Evolutionary conservation across 1,140 invertebrate genomes (phyloP), one percentile per base, ranked within the genome.

Genomic region (Apocrypta bakeri): DNA sequence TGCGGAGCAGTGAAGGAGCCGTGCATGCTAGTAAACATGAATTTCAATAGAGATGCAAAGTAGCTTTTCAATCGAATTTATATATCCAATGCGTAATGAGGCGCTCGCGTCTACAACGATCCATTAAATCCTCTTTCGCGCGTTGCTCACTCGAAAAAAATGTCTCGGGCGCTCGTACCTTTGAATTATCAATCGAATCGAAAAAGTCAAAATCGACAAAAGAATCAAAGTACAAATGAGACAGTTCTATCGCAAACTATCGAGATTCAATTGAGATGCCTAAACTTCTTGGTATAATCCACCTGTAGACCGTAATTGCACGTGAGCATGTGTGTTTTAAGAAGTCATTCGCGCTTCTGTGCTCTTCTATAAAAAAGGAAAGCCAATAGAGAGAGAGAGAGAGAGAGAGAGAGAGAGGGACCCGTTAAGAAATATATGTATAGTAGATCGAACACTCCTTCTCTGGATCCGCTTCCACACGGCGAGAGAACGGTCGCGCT

Each of bases 1-100:
- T 61, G 82, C 66, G 66, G n/a, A 7, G 25, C 25, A 33, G 4
- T 75, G 85, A 81, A 21, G 48, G 21, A 56, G 17, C 21, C 48
- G 84, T 80, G 81, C 74, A 17, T 21, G 48, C 24, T 9, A 12
- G 71, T 37, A 37, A 37, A 37, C 33, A 37, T 37, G 33, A 37
- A 37, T 37, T 37, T 37, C 9, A 4, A 37, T 37, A 37, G 33
- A 9, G 9, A 37, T 37, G 33, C 33, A 37, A 37, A 37, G 33
- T 9, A n/a, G 48, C 48, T 56, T 56, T n/a, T 56, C 48, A 56
- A 56, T 56, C n/a, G 48, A 56, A 56, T 56, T 56, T 9, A n/a
- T n/a, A n/a, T n/a, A n/a, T n/a, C n/a, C n/a, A n/a, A n/a, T n/a
- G n/a, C n/a, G n/a, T n/a, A n/a, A n/a, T n/a, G 33, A 37, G 33